Conservation (phyloP, 2,113 vertebrate genomes). For the Paracanthobrama guichenoti region DNA sequence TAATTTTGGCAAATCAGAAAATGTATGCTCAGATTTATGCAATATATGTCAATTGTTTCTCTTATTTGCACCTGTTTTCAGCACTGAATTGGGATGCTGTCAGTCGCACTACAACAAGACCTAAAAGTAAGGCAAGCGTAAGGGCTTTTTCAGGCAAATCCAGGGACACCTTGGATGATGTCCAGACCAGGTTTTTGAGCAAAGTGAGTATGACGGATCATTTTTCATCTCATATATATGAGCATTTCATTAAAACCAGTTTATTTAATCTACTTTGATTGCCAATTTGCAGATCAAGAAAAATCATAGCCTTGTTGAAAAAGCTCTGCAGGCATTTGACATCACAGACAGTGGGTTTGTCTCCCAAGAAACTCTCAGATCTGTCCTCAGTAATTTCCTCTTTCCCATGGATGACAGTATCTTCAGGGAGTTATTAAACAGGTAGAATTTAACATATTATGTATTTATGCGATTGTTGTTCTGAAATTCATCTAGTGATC, state of each 20-base stretch:
- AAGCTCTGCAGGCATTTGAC: constrained; percentile 74
- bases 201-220: constrained; percentile 50
- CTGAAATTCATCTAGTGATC: neutral
- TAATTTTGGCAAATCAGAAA: neutral
- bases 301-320: constrained; percentile 63
- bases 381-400: constrained; percentile 75
- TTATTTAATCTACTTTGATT: neutral
- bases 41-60: neutral
- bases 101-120: constrained; percentile 39
- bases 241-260: neutral
- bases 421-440: constrained; percentile 77
- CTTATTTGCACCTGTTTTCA: constrained; percentile 11
- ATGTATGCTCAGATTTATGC: neutral
- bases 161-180: constrained; percentile 53
- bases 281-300: constrained; percentile 46
- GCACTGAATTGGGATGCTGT: constrained; percentile 61
- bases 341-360: constrained; percentile 68
- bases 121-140: constrained; percentile 26
- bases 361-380: constrained; percentile 76
- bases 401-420: constrained; percentile 69
- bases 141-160: constrained; percentile 40
- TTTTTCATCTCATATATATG: neutral
- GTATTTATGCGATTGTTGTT: neutral
- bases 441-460: constrained; percentile 56
- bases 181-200: constrained; percentile 54